Conservation (phyloP, 2,113 vertebrate genomes). For the Myotis davidii region DNA sequence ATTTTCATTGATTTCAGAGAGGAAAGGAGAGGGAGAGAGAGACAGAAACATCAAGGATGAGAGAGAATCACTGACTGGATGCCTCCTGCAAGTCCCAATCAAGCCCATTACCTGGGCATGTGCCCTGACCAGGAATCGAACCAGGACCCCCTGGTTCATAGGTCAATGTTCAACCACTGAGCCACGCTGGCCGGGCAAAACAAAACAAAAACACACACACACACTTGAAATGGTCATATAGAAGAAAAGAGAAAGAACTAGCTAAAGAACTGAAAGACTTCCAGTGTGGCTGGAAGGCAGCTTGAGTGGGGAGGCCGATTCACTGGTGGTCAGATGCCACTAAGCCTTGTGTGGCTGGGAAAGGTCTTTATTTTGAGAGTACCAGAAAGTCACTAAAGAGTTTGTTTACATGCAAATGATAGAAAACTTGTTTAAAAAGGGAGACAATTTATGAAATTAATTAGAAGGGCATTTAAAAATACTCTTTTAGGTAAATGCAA, state of each 20-base stretch:
- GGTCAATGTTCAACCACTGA: no score
- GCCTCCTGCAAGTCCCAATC: no score
- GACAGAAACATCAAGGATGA: no score
- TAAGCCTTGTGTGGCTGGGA: not conserved
- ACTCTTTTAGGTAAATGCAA: slow-evolving; percentile 4
- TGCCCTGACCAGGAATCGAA: no score
- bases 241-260: not conserved
- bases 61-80: no score
- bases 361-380: not conserved
- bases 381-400: not conserved
- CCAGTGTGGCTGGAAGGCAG: not conserved
- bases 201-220: no score
- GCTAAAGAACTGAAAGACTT: not conserved
- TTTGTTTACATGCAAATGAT: not conserved
- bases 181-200: no score
- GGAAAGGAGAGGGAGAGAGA: no score
- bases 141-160: no score
- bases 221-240: not conserved
- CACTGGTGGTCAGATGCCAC: not conserved
- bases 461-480: slow-evolving; percentile 7
- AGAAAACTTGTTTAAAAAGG: not conserved
- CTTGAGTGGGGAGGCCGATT: not conserved
- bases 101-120: no score
- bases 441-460: not conserved
- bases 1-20: no score